Evolutionary conservation across 2,888 invertebrate species (phyloP).

Genomic region (Camponotus fellah): DNA sequence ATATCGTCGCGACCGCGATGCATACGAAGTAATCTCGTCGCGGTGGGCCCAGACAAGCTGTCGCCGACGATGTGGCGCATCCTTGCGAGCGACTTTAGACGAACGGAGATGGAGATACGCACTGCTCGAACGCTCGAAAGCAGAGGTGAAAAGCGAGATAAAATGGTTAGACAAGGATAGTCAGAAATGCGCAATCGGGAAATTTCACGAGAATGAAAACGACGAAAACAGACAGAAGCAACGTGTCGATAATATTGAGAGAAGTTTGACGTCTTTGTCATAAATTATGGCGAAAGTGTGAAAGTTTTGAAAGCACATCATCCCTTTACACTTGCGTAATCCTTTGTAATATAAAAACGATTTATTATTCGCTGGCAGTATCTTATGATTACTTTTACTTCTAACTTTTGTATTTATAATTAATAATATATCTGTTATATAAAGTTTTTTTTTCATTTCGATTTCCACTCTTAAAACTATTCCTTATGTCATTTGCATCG

Average conservation of each 20-base stretch:
- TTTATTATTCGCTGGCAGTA: neutral
- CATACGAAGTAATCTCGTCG: conserved; percentile 77
- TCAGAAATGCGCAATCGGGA: conserved; percentile 30
- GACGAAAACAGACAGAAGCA: neutral
- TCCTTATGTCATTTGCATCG: neutral
- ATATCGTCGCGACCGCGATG: conserved; percentile 73
- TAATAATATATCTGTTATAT: neutral
- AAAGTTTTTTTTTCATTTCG: neutral
- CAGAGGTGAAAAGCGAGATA: neutral
- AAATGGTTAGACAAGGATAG: conserved; percentile 10
- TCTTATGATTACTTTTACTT: conserved; percentile 2
- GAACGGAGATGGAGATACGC: conserved; percentile 16
- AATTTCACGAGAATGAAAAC: conserved; percentile 15
- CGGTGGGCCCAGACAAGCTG: conserved; percentile 71
- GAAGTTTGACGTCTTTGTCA: neutral
- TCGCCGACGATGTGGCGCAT: conserved; percentile 61
- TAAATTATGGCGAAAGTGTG: neutral
- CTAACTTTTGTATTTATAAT: neutral
- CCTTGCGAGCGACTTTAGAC: conserved; percentile 61
- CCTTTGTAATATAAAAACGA: neutral
- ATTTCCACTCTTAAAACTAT: neutral
- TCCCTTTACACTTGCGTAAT: neutral
- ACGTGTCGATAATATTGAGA: conserved; percentile 16
- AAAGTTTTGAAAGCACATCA: neutral
- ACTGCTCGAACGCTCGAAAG: neutral